Evolutionary conservation across 2,888 invertebrate species (phyloP).

Genomic region (Polyploca ridens): DNA sequence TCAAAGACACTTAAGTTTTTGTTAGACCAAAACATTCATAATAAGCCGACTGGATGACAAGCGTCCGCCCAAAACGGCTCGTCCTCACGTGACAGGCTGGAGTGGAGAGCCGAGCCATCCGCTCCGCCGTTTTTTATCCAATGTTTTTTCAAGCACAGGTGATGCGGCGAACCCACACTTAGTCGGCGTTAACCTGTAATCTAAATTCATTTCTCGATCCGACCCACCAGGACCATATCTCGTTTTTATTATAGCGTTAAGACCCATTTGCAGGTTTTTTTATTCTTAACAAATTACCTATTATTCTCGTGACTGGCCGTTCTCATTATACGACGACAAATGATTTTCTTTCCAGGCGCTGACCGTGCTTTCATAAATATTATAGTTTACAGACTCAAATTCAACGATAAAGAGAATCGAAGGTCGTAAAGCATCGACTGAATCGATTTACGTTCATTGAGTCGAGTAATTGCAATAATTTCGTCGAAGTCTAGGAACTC

Average conservation of each 20-base stretch:
- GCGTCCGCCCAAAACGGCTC: constrained; percentile 57
- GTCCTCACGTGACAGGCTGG: constrained; percentile 55
- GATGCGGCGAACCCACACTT: constrained; percentile 79
- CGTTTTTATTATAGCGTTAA: constrained; percentile 82
- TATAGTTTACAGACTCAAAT: constrained; percentile 38
- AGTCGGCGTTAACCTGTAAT: constrained; percentile 84
- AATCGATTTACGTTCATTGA: constrained; percentile 72
- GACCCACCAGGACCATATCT: constrained; percentile 79
- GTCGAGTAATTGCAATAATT: constrained; percentile 72
- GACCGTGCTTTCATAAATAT: constrained; percentile 26
- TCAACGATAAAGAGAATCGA: constrained; percentile 53
- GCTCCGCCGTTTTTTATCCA: constrained; percentile 54
- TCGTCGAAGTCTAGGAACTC: constrained; percentile 55
- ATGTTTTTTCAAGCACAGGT: constrained; percentile 79
- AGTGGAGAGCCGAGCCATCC: constrained; percentile 41
- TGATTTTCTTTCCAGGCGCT: constrained; percentile 48
- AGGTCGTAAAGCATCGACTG: constrained; percentile 59
- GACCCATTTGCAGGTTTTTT: constrained; percentile 82
- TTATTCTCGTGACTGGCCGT: constrained; percentile 75
- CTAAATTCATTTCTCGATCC: constrained; percentile 84
- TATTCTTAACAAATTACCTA: constrained; percentile 81
- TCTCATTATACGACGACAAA: constrained; percentile 74
- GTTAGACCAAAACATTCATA: constrained; percentile 59
- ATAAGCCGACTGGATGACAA: constrained; percentile 62
- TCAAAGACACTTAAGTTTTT: constrained; percentile 56